phyloP scores from a whole-genome alignment of 2,888 invertebrate genomes.

The Drosophila greeni region DNA sequence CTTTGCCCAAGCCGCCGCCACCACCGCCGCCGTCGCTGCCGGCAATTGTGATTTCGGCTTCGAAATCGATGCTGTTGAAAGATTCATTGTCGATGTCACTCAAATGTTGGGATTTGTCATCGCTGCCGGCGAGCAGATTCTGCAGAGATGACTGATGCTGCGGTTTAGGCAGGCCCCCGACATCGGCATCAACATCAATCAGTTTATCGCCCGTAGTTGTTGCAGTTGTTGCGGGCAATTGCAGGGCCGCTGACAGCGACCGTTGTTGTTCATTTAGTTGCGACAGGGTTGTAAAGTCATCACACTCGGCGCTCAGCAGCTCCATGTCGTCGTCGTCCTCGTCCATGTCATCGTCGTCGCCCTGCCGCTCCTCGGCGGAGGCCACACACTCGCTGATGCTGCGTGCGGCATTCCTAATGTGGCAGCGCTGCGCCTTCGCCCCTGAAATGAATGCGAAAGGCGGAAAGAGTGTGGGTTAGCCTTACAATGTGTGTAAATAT shows the following conservation, averaged over 20 bases:
- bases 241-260: constrained; percentile 57
- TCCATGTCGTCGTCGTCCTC: constrained; percentile 62
- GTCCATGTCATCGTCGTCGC: constrained; percentile 23
- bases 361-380: constrained; percentile 39
- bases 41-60: constrained; percentile 78
- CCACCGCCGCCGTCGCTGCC: no score
- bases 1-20: constrained; percentile 21
- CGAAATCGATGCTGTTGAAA: constrained; percentile 79
- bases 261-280: constrained; percentile 77
- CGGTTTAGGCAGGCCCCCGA: constrained; percentile 49
- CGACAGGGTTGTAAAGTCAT: constrained; percentile 77
- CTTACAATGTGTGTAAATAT: constrained; percentile 57
- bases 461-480: constrained; percentile 31
- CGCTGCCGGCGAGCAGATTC: constrained; percentile 73
- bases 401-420: constrained; percentile 71
- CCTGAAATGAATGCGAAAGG: constrained; percentile 31
- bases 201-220: constrained; percentile 48
- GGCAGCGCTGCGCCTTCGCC: constrained; percentile 51
- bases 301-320: constrained; percentile 67
- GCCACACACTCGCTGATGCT: constrained; percentile 76
- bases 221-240: constrained; percentile 61
- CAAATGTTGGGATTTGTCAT: constrained; percentile 78
- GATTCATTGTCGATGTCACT: constrained; percentile 80
- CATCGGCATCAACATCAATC: constrained; percentile 54
- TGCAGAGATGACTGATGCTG: constrained; percentile 65